phyloP scores from a whole-genome alignment of 1,140 invertebrate species.

The Eciton burchellii region DNA sequence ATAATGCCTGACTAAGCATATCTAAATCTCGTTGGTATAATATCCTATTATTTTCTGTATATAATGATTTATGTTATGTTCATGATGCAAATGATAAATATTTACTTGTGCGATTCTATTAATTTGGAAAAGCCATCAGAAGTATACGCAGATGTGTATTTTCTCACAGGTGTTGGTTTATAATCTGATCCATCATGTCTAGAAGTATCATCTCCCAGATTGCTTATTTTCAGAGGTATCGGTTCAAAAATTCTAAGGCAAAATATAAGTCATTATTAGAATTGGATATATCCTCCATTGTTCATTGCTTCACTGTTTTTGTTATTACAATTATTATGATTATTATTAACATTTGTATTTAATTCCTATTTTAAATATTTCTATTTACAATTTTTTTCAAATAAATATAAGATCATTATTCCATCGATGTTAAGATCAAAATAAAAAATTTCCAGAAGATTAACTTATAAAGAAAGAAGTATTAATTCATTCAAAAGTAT shows the following conservation, averaged over 20 bases:
- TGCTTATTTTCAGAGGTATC: conserved; percentile 82
- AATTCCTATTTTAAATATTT: too few species aligned
- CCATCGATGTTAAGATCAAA: conserved; percentile 7
- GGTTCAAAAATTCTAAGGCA: conserved; percentile 76
- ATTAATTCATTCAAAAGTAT: too few species aligned
- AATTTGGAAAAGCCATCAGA: conserved; percentile 75
- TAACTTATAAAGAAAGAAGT: neutral
- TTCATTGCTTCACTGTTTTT: too few species aligned
- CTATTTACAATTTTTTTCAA: too few species aligned
- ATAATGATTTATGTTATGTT: conserved; percentile 8
- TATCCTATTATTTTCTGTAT: neutral
- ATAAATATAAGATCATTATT: conserved; percentile 31
- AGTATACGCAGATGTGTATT: conserved; percentile 50
- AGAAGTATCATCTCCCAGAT: conserved; percentile 81
- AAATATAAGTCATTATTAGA: neutral
- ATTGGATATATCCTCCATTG: too few species aligned
- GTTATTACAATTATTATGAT: too few species aligned
- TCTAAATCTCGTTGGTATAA: neutral
- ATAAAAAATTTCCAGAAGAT: conserved; percentile 2
- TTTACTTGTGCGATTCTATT: conserved; percentile 73
- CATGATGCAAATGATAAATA: neutral
- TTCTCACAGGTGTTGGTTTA: conserved; percentile 77
- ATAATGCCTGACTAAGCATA: neutral
- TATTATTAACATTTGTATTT: too few species aligned
- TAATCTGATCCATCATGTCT: conserved; percentile 80